phyloP scores from a whole-genome alignment of 2,797 vertebrate species.

The Lutjanus argentimaculatus region DNA sequence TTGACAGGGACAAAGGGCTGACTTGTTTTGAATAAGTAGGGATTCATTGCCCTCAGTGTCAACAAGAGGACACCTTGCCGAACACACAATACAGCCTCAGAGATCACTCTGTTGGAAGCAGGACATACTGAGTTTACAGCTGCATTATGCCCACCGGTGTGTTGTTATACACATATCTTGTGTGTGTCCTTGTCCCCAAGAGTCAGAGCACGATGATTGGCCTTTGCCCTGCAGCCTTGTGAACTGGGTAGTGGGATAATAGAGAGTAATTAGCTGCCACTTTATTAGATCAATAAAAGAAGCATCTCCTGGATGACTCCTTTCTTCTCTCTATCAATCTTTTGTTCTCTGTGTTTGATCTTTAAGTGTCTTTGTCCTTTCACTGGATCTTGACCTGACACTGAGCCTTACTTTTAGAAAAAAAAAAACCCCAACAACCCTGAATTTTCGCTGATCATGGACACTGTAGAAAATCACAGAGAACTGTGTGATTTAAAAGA shows the following conservation, averaged over 20 bases:
- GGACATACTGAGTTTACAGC: conserved; percentile 46
- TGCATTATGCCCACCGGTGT: conserved; percentile 25
- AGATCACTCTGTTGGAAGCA: conserved; percentile 21
- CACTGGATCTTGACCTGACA: not conserved
- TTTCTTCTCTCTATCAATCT: not conserved
- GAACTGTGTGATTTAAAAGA: no score
- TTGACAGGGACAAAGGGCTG: conserved; percentile 47
- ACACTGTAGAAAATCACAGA: no score
- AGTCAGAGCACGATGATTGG: not conserved
- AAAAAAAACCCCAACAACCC: not conserved
- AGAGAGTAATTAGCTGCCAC: conserved; percentile 36
- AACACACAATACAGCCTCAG: conserved; percentile 40
- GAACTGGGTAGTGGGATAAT: conserved; percentile 22
- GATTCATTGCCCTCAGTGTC: conserved; percentile 60
- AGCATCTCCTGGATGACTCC: conserved; percentile 1
- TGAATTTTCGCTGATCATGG: no score
- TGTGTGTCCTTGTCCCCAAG: conserved; percentile 30
- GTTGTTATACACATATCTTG: conserved; percentile 4
- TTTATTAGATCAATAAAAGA: conserved; percentile 56
- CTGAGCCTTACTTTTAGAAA: not conserved
- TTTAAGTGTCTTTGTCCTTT: conserved; percentile 23
- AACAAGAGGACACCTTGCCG: conserved; percentile 57
- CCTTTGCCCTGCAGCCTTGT: conserved; percentile 38
- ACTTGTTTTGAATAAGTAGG: conserved; percentile 61
- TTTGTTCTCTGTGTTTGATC: conserved; percentile 6